Conservation (phyloP, 2,113 vertebrate genomes). For the Leiothrix lutea region DNA sequence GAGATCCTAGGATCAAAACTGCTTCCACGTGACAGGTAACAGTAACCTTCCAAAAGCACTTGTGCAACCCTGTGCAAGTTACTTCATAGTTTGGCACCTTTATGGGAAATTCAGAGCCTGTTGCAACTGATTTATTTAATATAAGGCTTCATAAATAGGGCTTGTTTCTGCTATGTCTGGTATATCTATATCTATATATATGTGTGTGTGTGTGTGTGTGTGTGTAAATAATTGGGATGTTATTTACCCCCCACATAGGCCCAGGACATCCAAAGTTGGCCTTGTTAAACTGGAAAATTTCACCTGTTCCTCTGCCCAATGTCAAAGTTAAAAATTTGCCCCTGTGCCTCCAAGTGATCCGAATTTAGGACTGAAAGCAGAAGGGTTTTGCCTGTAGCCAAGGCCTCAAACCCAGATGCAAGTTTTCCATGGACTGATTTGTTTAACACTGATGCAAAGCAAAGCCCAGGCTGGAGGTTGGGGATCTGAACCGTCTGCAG, state of each 20-base stretch:
- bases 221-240: neutral
- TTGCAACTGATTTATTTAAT: neutral
- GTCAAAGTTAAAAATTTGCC: neutral
- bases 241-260: neutral
- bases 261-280: neutral
- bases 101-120: neutral
- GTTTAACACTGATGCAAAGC: neutral
- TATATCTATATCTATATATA: neutral
- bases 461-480: neutral
- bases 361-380: neutral
- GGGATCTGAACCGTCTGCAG: fast-evolving
- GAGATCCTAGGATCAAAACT: neutral
- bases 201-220: neutral
- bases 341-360: neutral
- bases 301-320: neutral
- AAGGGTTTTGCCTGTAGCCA: neutral
- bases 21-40: neutral
- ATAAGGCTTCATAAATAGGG: neutral
- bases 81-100: neutral
- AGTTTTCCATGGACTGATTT: neutral
- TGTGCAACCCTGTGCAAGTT: neutral
- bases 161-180: neutral
- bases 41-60: neutral
- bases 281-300: neutral
- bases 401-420: neutral